A percentile compares a stretch with the other conserved stretches of the same genome.
phyloP scores from a whole-genome alignment of 2,113 vertebrate species.

The Alexandromys fortis region DNA sequence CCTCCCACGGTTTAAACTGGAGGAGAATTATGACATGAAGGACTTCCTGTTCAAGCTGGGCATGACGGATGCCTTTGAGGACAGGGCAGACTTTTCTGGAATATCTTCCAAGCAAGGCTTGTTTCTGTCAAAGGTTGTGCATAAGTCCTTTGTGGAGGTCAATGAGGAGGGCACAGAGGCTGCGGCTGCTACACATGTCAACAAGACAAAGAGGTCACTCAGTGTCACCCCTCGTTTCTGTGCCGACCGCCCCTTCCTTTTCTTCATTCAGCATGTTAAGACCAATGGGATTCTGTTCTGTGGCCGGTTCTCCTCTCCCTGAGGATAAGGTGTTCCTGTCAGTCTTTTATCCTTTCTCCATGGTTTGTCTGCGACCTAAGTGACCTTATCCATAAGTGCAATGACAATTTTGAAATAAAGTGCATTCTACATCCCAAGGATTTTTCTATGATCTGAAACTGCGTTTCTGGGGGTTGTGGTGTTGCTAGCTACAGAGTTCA shows the following conservation, averaged over 20 bases:
- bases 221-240: neutral
- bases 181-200: conserved; percentile 86
- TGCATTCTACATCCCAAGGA: accelerated
- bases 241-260: conserved; percentile 87
- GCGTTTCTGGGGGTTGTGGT: neutral
- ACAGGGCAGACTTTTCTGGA: conserved; percentile 87
- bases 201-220: too few relatives aligned
- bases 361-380: neutral
- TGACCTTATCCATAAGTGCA: neutral
- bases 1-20: conserved; percentile 92
- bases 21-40: conserved; percentile 88
- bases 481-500: neutral
- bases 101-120: conserved; percentile 87
- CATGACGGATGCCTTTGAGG: conserved; percentile 88
- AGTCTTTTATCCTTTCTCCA: neutral
- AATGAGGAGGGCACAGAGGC: conserved; percentile 96
- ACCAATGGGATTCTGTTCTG: conserved; percentile 84
- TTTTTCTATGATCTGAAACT: neutral
- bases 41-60: conserved; percentile 86
- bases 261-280: conserved; percentile 85
- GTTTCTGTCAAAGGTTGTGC: conserved; percentile 90
- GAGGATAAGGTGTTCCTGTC: neutral
- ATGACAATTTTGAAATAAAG: conserved; percentile 60
- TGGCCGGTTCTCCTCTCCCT: conserved; percentile 84
- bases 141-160: conserved; percentile 94